Conservation (phyloP, 2,797 vertebrate genomes). For the Menidia menidia region DNA sequence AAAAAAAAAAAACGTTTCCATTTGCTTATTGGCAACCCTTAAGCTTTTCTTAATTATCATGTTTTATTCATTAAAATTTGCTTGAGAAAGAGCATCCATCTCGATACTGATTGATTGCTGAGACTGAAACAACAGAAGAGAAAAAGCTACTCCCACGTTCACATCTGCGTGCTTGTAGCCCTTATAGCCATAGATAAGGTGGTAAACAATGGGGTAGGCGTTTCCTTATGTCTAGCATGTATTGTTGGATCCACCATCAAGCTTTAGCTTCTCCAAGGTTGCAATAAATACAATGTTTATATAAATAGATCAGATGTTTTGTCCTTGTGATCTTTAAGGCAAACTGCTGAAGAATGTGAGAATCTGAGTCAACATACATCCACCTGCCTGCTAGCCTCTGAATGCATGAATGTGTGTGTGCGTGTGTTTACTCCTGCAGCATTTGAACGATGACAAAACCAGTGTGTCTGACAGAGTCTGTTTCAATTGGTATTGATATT, state of each 20-base stretch:
- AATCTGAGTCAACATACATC: slow-evolving; percentile 32
- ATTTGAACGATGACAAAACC: slow-evolving; percentile 37
- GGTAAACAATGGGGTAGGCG: slow-evolving; percentile 31
- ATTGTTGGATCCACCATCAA: slow-evolving; percentile 23
- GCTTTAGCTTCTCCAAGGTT: slow-evolving; percentile 15
- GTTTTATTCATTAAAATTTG: slow-evolving; percentile 33
- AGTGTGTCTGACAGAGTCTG: slow-evolving; percentile 45
- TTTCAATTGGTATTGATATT: slow-evolving; percentile 48
- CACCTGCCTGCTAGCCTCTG: slow-evolving; percentile 28
- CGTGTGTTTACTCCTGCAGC: slow-evolving; percentile 32
- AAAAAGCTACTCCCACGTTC: slow-evolving; percentile 29
- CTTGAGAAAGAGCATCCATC: slow-evolving; percentile 27
- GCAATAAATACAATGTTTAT: slow-evolving; percentile 58
- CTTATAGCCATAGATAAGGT: slow-evolving; percentile 49
- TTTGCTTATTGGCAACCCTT: slow-evolving; percentile 29
- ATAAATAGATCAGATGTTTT: slow-evolving; percentile 54
- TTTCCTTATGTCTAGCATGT: slow-evolving; percentile 31
- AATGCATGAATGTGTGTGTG: slow-evolving; percentile 3
- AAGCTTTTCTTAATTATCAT: slow-evolving; percentile 32
- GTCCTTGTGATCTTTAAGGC: slow-evolving; percentile 41
- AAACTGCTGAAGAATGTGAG: slow-evolving; percentile 29
- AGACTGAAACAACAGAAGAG: slow-evolving; percentile 3
- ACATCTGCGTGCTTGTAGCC: slow-evolving; percentile 48
- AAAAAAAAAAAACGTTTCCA: slow-evolving; percentile 16
- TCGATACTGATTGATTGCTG: slow-evolving; percentile 3